phyloP scores from a whole-genome alignment of 2,113 vertebrate genomes.

The Uria lomvia region DNA sequence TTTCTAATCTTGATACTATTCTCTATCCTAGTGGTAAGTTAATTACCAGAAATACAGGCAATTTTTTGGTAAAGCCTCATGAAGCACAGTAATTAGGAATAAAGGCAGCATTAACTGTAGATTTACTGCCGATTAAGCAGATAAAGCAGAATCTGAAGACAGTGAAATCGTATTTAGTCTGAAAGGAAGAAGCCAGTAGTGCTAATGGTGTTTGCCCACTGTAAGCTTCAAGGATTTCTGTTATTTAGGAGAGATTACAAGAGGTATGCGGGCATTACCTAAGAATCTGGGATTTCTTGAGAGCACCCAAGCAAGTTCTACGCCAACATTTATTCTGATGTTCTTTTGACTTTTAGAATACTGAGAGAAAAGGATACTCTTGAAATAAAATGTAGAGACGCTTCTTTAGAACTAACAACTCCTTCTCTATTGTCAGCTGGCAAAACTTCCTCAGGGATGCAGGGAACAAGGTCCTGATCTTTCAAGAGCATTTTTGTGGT shows the following conservation, averaged over 20 bases:
- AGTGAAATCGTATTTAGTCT: background rate
- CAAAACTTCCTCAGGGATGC: background rate
- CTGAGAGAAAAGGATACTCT: background rate
- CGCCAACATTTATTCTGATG: background rate
- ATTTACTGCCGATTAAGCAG: background rate
- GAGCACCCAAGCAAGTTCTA: background rate
- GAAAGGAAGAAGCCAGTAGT: background rate
- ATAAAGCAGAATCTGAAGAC: background rate
- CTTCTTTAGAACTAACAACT: background rate
- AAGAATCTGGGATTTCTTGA: background rate
- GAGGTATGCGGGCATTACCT: background rate
- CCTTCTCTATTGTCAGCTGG: background rate
- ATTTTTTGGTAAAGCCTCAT: background rate
- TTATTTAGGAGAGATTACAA: background rate
- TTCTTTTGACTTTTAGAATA: background rate
- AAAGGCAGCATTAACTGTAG: background rate
- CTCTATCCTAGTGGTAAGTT: background rate
- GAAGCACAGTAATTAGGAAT: background rate
- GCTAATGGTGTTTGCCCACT: background rate
- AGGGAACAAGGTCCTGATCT: background rate
- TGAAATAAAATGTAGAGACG: background rate
- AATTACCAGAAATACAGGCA: background rate
- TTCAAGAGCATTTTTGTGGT: background rate
- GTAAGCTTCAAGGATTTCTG: background rate
- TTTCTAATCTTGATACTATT: background rate